These are phyloP conservation scores for Xiphorhynchus erythropygius DNA, from an alignment of 2,797 vertebrate genomes.

Conservation along the genomic window DNA sequence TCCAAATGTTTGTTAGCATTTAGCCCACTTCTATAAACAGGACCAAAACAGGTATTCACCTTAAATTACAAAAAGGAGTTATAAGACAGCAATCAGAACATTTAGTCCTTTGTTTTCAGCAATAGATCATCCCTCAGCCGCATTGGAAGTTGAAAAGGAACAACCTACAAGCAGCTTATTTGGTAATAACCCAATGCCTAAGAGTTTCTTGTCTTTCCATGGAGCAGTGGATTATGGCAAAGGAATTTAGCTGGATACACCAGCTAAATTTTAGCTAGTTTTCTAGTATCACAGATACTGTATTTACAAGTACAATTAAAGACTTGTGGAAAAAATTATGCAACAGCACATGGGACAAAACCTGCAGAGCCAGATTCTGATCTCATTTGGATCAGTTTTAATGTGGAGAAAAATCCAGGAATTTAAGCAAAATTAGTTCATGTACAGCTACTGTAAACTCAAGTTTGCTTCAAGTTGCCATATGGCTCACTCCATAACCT, in stretches of 20 bases:
- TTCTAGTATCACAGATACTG: neutral
- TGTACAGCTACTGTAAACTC: neutral
- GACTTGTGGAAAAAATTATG: neutral
- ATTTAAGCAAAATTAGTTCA: neutral
- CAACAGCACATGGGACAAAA: neutral
- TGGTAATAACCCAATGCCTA: neutral
- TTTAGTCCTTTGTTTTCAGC: neutral
- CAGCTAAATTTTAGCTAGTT: neutral
- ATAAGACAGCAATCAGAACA: neutral
- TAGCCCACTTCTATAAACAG: neutral
- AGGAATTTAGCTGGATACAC: neutral
- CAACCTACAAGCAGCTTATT: neutral
- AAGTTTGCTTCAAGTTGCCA: neutral
- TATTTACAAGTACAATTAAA: neutral
- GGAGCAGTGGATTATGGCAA: neutral
- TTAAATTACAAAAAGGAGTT: neutral
- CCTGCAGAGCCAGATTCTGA: neutral
- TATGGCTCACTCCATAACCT: neutral
- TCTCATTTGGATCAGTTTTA: neutral
- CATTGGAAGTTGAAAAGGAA: neutral
- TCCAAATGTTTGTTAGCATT: neutral
- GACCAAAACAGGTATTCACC: neutral
- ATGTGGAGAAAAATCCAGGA: neutral
- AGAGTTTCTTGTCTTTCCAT: neutral
- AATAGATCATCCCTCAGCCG: neutral